Conservation (phyloP, 2,888 invertebrate genomes). For the Pharmacophagus antenor region DNA sequence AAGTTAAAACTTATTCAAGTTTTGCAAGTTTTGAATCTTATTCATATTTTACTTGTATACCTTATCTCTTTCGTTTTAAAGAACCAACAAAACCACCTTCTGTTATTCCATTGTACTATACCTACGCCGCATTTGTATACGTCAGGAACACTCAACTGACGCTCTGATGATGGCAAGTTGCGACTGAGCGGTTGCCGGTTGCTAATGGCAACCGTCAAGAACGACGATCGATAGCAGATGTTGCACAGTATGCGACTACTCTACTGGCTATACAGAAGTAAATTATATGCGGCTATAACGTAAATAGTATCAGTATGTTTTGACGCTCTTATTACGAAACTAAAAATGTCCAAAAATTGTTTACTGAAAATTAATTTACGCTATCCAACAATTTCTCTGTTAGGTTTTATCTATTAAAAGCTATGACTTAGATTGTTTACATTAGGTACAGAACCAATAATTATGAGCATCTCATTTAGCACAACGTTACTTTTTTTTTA, state of each 20-base stretch:
- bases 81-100: background rate
- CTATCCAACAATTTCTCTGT: too few relatives aligned
- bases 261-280: background rate
- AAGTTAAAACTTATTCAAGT: too few relatives aligned
- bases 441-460: too few relatives aligned
- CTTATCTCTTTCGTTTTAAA: background rate
- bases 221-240: slow-evolving; percentile 12
- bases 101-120: background rate
- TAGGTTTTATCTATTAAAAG: too few relatives aligned
- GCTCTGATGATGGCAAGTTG: background rate
- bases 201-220: slow-evolving; percentile 8
- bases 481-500: too few relatives aligned
- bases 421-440: too few relatives aligned
- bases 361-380: too few relatives aligned
- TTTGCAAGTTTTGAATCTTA: background rate
- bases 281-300: background rate
- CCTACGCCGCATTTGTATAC: background rate
- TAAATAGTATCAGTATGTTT: too few relatives aligned
- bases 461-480: too few relatives aligned
- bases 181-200: slow-evolving; percentile 4
- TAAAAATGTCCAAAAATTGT: background rate
- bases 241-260: background rate
- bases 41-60: background rate
- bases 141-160: background rate
- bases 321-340: background rate